A percentile compares a stretch with the other conserved stretches of the same genome.
Conservation (phyloP, 1,140 invertebrate genomes). For the Drosophila ohnishii region DNA sequence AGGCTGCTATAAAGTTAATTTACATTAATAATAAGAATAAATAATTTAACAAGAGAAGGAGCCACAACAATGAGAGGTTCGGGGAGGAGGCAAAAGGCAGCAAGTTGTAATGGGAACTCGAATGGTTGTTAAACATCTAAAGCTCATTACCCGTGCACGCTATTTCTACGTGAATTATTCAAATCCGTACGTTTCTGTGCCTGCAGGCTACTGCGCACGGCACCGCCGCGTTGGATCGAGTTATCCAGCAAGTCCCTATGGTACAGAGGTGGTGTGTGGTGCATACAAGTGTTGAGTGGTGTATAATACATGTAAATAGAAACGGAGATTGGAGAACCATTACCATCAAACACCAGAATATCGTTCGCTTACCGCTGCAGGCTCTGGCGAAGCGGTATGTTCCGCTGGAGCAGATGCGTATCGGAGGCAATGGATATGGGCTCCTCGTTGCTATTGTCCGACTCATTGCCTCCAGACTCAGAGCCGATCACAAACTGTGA, state of each 20-base stretch:
- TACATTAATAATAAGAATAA: not conserved
- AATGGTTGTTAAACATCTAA: conserved; percentile 69
- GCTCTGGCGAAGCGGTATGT: conserved; percentile 83
- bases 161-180: conserved; percentile 83
- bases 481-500: conserved; percentile 86
- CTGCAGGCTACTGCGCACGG: conserved; percentile 79
- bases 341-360: conserved; percentile 15
- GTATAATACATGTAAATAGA: conserved; percentile 69
- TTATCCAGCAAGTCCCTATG: conserved; percentile 75
- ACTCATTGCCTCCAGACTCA: conserved; percentile 89
- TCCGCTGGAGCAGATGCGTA: conserved; percentile 78
- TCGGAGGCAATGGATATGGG: conserved; percentile 78
- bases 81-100: not conserved
- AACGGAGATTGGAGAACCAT: conserved; percentile 47
- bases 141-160: conserved; percentile 81
- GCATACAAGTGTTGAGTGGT: conserved; percentile 32
- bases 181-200: conserved; percentile 82
- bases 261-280: conserved; percentile 15
- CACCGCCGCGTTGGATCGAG: conserved; percentile 71
- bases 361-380: conserved; percentile 82
- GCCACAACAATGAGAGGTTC: conserved; percentile 8
- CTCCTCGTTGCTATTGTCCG: conserved; percentile 89
- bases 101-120: conserved; percentile 8
- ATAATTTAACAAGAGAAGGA: conserved; percentile 1
- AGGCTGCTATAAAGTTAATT: conserved; percentile 57